Percentiles rank a stretch among this genome's conserved stretches.
Evolutionary conservation across 1,140 invertebrate species (phyloP).

Genomic region (Belonocnema kinseyi): DNA sequence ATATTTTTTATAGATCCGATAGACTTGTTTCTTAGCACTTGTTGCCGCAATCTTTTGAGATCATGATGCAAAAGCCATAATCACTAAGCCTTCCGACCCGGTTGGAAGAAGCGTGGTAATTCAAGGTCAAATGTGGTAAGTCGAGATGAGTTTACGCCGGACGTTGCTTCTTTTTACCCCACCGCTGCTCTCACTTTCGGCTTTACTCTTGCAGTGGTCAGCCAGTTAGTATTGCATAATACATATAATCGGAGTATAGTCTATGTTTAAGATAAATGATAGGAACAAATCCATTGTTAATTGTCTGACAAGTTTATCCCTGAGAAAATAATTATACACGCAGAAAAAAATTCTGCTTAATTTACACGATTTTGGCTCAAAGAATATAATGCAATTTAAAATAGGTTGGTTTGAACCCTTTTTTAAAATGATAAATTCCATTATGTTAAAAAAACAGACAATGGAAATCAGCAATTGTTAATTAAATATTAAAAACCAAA

Average conservation of each 20-base stretch:
- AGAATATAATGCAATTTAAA: too few relatives aligned
- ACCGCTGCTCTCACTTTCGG: conserved; percentile 20
- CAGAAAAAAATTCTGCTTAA: too few relatives aligned
- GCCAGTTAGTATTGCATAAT: neutral
- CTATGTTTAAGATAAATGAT: too few relatives aligned
- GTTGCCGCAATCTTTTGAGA: conserved; percentile 19
- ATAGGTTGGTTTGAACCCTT: too few relatives aligned
- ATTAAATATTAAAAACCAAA: too few relatives aligned
- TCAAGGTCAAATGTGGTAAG: conserved; percentile 29
- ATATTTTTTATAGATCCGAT: neutral
- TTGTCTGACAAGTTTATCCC: too few relatives aligned
- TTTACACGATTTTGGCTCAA: too few relatives aligned
- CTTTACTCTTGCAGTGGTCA: neutral
- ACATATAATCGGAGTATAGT: neutral
- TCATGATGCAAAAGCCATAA: conserved; percentile 29
- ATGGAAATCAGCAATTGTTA: too few relatives aligned
- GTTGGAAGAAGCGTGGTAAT: conserved; percentile 25
- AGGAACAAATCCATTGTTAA: too few relatives aligned
- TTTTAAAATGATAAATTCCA: too few relatives aligned
- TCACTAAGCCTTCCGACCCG: conserved; percentile 23
- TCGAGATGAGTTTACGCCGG: conserved; percentile 27
- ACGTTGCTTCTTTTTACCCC: conserved; percentile 22
- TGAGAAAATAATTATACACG: too few relatives aligned
- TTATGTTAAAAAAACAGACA: too few relatives aligned
- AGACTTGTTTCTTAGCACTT: neutral